These are phyloP conservation scores for Anticlea derivata DNA, from an alignment of 2,888 invertebrate genomes.

Conservation along the genomic window DNA sequence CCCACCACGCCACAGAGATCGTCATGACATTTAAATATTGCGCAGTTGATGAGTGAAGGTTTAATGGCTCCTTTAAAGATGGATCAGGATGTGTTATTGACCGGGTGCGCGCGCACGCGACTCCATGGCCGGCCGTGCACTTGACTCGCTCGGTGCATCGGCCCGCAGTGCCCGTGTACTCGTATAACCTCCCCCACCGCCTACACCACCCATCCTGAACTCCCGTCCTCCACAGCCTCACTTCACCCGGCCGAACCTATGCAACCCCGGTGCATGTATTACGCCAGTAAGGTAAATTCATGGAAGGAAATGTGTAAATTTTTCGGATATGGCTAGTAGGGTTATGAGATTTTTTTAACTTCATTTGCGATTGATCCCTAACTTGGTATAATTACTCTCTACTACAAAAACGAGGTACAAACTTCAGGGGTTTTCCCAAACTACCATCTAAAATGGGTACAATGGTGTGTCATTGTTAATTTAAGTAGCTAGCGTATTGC, in stretches of 20 bases:
- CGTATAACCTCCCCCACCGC: slow-evolving; percentile 43
- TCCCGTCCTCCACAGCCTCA: slow-evolving; percentile 32
- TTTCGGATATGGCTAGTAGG: too few relatives aligned
- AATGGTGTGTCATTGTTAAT: too few relatives aligned
- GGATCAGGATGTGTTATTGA: slow-evolving; percentile 62
- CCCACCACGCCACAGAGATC: too few relatives aligned
- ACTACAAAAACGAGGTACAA: too few relatives aligned
- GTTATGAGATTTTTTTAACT: too few relatives aligned
- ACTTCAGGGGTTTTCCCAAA: too few relatives aligned
- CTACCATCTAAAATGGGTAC: too few relatives aligned
- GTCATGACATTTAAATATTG: slow-evolving; percentile 10
- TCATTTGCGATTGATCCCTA: too few relatives aligned
- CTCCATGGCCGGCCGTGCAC: slow-evolving; percentile 73
- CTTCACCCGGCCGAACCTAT: slow-evolving; percentile 27
- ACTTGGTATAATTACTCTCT: too few relatives aligned
- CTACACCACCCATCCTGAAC: slow-evolving; percentile 36
- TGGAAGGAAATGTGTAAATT: neutral
- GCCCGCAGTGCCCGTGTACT: slow-evolving; percentile 54
- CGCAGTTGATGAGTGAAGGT: slow-evolving; percentile 19
- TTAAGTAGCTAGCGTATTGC: too few relatives aligned
- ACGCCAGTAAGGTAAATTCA: slow-evolving; percentile 9
- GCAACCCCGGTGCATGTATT: slow-evolving; percentile 2
- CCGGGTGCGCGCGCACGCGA: slow-evolving; percentile 66
- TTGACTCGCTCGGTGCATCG: slow-evolving; percentile 78
- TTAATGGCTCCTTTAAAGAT: slow-evolving; percentile 16